Percentiles rank a stretch among this genome's conserved stretches.
These are phyloP conservation scores for Mormoops blainvillei DNA, from an alignment of 2,113 vertebrate genomes.

Conservation along the genomic window DNA sequence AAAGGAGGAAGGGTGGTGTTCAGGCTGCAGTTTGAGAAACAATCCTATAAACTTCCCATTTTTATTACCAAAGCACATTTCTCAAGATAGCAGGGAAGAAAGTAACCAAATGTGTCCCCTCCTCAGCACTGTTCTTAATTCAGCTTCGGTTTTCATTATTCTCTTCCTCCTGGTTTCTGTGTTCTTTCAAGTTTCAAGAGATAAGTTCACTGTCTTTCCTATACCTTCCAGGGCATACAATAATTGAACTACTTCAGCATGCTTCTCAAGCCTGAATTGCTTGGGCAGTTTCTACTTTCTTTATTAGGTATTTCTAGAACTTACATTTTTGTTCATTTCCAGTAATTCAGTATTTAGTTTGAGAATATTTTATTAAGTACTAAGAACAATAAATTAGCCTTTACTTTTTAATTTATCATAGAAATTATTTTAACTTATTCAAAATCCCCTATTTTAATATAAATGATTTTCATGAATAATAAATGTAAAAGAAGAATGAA, in stretches of 20 bases:
- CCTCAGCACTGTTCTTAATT: background rate
- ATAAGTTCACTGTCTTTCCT: background rate
- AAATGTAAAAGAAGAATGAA: background rate
- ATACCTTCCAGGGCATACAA: background rate
- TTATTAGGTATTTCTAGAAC: background rate
- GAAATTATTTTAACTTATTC: background rate
- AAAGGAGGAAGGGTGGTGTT: background rate
- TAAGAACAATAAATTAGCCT: background rate
- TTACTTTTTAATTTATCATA: background rate
- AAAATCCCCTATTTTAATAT: background rate
- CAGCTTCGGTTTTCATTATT: background rate
- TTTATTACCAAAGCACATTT: background rate
- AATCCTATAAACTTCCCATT: background rate
- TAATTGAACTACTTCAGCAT: background rate
- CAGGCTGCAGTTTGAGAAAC: background rate
- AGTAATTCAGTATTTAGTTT: background rate
- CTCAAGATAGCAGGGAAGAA: background rate
- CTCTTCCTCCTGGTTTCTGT: background rate
- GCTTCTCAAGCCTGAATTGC: background rate
- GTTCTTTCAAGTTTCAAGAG: background rate
- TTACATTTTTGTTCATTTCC: background rate
- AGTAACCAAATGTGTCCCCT: too few relatives aligned
- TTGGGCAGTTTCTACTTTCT: background rate
- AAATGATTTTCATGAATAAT: conserved; percentile 16
- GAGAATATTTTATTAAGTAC: background rate